Conservation (phyloP, 2,888 invertebrate species). For the Cosmia pyralina region DNA sequence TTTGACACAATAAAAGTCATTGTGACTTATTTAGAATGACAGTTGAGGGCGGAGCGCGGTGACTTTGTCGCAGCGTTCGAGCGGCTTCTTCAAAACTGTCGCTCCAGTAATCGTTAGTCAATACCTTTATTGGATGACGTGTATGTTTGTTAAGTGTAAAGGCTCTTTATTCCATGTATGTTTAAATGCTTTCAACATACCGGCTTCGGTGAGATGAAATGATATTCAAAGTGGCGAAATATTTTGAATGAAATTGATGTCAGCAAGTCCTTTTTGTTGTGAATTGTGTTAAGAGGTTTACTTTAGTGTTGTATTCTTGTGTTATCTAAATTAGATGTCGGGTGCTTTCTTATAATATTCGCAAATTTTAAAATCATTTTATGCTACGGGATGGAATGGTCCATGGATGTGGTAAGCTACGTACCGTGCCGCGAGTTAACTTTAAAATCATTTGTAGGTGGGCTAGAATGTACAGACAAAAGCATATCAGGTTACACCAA, state of each 20-base stretch:
- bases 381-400: not conserved
- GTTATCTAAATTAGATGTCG: conserved; percentile 14
- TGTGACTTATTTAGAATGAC: conserved; percentile 49
- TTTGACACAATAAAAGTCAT: conserved; percentile 50
- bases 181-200: conserved; percentile 65
- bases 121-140: conserved; percentile 68
- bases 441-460: too few relatives aligned
- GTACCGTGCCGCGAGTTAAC: too few relatives aligned
- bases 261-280: conserved; percentile 34
- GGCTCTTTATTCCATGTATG: conserved; percentile 65
- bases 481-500: too few relatives aligned
- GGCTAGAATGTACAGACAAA: too few relatives aligned
- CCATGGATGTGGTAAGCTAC: too few relatives aligned
- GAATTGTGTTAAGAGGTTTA: conserved; percentile 33
- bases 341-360: too few relatives aligned
- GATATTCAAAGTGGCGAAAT: conserved; percentile 55
- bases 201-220: conserved; percentile 59
- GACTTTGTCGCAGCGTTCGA: conserved; percentile 69
- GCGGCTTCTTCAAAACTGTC: conserved; percentile 68
- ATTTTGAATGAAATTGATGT: conserved; percentile 61
- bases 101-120: conserved; percentile 65
- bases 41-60: conserved; percentile 75
- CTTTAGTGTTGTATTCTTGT: conserved; percentile 5
- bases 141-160: conserved; percentile 71
- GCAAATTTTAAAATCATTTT: not conserved